A percentile compares a stretch with the other conserved stretches of the same genome.
phyloP scores from a whole-genome alignment of 2,113 vertebrate genomes.

The Cyanoderma ruficeps region DNA sequence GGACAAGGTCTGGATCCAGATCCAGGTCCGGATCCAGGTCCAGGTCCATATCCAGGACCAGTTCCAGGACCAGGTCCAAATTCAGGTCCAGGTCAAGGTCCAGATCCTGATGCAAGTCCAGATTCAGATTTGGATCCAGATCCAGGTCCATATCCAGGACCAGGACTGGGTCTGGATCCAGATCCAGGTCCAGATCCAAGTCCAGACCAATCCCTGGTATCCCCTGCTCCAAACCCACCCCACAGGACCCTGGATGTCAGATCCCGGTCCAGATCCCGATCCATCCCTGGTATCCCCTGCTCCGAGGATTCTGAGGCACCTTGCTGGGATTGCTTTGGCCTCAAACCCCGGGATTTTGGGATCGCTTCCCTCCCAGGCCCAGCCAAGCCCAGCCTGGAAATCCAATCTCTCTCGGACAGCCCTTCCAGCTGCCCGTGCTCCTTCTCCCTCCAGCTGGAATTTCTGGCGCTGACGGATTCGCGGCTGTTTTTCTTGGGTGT shows the following conservation, averaged over 20 bases:
- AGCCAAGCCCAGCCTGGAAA: neutral
- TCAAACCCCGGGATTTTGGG: neutral
- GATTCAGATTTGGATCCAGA: rapidly evolving
- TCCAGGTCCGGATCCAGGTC: no score
- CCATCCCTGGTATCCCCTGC: neutral
- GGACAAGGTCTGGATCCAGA: no score
- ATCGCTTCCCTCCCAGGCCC: neutral
- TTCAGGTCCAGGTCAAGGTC: neutral
- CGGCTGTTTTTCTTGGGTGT: conserved; percentile 37
- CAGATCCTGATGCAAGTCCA: neutral
- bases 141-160: no score
- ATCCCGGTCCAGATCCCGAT: neutral
- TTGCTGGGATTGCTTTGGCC: neutral
- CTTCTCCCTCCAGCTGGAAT: neutral
- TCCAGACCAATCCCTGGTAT: no score
- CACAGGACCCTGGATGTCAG: no score
- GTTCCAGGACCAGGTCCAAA: no score
- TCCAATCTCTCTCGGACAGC: neutral
- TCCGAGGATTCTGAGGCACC: neutral
- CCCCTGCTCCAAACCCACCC: no score
- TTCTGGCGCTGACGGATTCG: neutral
- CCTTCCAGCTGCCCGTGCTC: neutral
- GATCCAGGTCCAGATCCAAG: no score
- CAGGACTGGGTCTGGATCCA: neutral
- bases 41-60: no score